Evolutionary conservation across 2,888 invertebrate genomes (phyloP), one percentile per base, ranked within the genome.

Genomic region (Iphiclides podalirius): DNA sequence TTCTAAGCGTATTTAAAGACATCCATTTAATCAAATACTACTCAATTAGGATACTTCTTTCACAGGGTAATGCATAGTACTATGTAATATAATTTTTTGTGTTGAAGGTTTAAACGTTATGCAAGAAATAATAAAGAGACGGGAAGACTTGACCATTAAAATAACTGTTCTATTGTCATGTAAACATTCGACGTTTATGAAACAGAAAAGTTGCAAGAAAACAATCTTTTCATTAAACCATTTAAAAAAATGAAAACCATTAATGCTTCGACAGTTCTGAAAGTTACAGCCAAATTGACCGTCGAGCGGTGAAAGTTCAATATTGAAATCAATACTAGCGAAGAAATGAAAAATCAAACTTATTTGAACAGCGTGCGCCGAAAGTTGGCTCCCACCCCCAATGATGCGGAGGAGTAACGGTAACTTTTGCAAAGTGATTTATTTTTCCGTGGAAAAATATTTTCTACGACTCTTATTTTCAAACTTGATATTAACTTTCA

Each of bases 281-380:
- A 47, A 52, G 47, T 57, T 58, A 37, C 8, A 11, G n/a, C n/a
- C n/a, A 23, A 23, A 31, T 36, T 33, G 34, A 36, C 62, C 59
- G 70, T 64, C 75, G 75, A 74, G 76, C 67, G 74, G 76, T 79
- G 75, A 76, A 82, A 83, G 79, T 81, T 80, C 79, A 79, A 83
- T 84, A 84, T 80, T 78, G 81, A 78, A 81, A 80, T 80, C 82
- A 75, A 83, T 81, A 78, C 80, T 78, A 81, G 75, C 77, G n/a
- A 76, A 65, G 66, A 67, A 74, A 72, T 73, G 67, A 74, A 75
- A 77, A 77, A 72, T 52, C 59, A 68, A 81, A 80, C 81, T 84
- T 79, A 82, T 85, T 84, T 81, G 76, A 82, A 74, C 75, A 66
- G 69, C 60, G 67, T 64, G 64, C 79, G 76, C 78, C 75, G 79